Evolutionary conservation across 2,888 invertebrate genomes (phyloP), one percentile per base, ranked within the genome.

Genomic region (Hirtodrosophila confusa): DNA sequence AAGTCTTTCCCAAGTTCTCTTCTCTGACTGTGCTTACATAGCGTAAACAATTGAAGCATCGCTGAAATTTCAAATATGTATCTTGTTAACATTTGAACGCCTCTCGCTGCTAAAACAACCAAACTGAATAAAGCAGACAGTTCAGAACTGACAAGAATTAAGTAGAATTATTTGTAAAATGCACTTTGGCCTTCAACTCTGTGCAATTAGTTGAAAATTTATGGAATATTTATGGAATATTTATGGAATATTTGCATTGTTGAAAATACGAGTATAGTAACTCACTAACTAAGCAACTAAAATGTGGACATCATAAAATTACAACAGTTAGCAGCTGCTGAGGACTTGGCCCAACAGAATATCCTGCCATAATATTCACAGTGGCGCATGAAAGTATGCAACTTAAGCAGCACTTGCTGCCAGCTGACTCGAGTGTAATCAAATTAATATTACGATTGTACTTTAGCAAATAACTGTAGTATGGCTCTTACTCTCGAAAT

Each of bases 401-500:
- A 55, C 63, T 44, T 55, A 54, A 68, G 54, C 53, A 27, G 11
- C 45, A 11, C 10, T 29, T 12, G 60, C 55, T 35, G 33, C 23
- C 48, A 49, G 51, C 31, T 47, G 45, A 45, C 53, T 53, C 27
- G 49, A 63, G 67, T 63, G 66, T 82, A 85, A 88, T 88, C 68
- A 88, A 88, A 82, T 88, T 86, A 86, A 86, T 85, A 75, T 70
- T 58, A 71, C 64, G 58, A 61, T 79, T 40, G 53, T 71, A 65
- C 76, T 66, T 56, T 12, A 50, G 60, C 55, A 75, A 62, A 72
- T 79, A 73, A 69, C 48, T 53, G 64, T 75, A 63, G 70, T 72
- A 57, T 58, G 60, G 60, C 60, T 41, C 6, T 29, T 36, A 33
- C 35, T 51, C 44, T 53, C 43, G 51, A 67, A 75, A 78, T 85